phyloP scores from a whole-genome alignment of 2,113 vertebrate genomes.

The Vulpes ferrilata region DNA sequence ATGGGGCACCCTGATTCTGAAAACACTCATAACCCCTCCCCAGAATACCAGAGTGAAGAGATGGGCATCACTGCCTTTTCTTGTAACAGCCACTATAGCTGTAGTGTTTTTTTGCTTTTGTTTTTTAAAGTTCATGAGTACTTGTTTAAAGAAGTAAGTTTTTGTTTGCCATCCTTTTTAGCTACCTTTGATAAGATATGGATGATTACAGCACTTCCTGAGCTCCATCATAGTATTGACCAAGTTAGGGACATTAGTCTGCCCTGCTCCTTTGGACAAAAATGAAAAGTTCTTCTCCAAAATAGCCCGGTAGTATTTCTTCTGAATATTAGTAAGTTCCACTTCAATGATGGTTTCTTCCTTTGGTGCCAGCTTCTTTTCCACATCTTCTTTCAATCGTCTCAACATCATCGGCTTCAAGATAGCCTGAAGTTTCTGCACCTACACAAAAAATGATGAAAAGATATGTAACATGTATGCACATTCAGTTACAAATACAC shows the following conservation, averaged over 20 bases:
- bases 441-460: constrained; percentile 86
- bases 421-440: constrained; percentile 98
- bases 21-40: neutral
- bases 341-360: constrained; percentile 99
- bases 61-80: neutral
- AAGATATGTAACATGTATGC: neutral
- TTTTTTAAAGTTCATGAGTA: neutral
- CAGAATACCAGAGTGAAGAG: neutral
- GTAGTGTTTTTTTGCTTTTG: neutral
- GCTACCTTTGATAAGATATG: constrained; percentile 99
- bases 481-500: neutral
- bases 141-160: neutral
- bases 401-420: constrained; percentile 99
- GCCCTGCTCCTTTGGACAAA: constrained; percentile 97
- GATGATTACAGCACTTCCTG: constrained; percentile 99
- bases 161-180: neutral
- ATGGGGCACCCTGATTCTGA: neutral
- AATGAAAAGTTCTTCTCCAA: constrained; percentile 99
- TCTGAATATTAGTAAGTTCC: constrained; percentile 99
- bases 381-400: constrained; percentile 98
- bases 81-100: neutral
- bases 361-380: constrained; percentile 98
- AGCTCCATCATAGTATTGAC: constrained; percentile 99
- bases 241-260: constrained; percentile 97
- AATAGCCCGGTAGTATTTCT: constrained; percentile 99